Conservation (phyloP, 2,113 vertebrate species). For the Elaphurus davidianus region DNA sequence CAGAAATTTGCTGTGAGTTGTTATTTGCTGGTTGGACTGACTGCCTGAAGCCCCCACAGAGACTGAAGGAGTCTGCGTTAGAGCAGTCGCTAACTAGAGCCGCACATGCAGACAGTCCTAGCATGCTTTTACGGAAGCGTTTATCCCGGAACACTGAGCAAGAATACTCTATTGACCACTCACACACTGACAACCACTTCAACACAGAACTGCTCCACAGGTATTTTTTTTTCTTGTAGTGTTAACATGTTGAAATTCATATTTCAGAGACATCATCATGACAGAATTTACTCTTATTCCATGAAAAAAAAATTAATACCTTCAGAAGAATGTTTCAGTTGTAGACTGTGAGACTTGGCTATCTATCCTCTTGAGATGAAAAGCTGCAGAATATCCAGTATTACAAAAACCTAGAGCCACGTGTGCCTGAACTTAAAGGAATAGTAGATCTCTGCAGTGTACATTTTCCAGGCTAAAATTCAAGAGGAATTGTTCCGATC, state of each 20-base stretch:
- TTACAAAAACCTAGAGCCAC: conserved; percentile 23
- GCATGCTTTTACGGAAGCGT: not conserved
- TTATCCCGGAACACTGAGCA: conserved; percentile 10
- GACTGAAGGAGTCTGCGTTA: not conserved
- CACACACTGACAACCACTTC: conserved; percentile 8
- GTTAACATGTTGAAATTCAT: conserved; percentile 2
- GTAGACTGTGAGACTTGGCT: not conserved
- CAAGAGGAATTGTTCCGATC: not conserved
- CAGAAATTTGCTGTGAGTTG: not conserved
- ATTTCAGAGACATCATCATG: conserved; percentile 26
- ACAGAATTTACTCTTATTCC: conserved; percentile 37
- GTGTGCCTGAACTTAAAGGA: conserved; percentile 54
- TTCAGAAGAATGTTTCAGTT: conserved; percentile 29
- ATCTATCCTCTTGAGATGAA: conserved; percentile 35
- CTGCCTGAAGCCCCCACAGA: not conserved
- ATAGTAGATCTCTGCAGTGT: conserved; percentile 57
- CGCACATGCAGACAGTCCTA: accelerated
- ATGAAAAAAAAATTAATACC: not conserved
- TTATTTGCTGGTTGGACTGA: not conserved
- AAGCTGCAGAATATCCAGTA: conserved; percentile 46
- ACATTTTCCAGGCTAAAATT: not conserved
- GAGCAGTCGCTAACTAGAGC: not conserved
- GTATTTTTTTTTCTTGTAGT: not conserved
- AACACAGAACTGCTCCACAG: not conserved
- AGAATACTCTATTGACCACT: not conserved